These are phyloP conservation scores for Drosophila ogumai DNA, from an alignment of 1,140 invertebrate genomes.

Conservation along the genomic window DNA sequence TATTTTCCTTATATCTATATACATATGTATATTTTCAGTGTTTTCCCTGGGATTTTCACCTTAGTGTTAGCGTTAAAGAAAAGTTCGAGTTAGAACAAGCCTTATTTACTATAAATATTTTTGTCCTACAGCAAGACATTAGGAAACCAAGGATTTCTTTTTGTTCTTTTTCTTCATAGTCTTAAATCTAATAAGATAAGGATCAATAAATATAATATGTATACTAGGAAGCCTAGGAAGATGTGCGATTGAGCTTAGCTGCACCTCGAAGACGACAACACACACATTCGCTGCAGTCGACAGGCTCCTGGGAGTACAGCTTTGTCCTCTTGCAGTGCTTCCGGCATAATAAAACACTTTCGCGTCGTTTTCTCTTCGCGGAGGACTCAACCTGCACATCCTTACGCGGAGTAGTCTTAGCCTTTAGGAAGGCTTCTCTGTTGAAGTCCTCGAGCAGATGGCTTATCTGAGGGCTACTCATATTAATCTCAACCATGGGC, in stretches of 20 bases:
- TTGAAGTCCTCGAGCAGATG: conserved; percentile 50
- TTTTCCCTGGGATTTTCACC: background rate
- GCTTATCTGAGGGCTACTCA: conserved; percentile 43
- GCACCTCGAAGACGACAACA: conserved; percentile 43
- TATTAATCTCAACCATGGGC: conserved; percentile 73
- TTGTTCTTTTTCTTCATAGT: background rate
- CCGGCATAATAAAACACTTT: conserved; percentile 7
- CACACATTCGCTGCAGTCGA: conserved; percentile 15
- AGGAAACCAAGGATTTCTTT: background rate
- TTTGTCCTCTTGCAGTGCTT: conserved; percentile 21
- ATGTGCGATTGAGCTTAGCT: conserved; percentile 1
- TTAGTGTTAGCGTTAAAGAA: background rate
- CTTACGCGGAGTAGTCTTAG: background rate
- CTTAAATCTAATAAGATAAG: background rate
- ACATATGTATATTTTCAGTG: too few relatives aligned
- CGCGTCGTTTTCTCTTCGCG: background rate
- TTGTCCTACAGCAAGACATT: background rate
- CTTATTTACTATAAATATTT: background rate
- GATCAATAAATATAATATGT: background rate
- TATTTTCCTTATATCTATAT: too few relatives aligned
- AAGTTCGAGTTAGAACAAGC: background rate
- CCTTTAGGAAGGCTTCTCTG: conserved; percentile 21
- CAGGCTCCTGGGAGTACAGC: background rate
- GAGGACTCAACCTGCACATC: background rate
- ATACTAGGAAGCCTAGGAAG: background rate